These are phyloP conservation scores for Rhynchonycteris naso DNA, from an alignment of 2,797 vertebrate genomes.

Conservation along the genomic window DNA sequence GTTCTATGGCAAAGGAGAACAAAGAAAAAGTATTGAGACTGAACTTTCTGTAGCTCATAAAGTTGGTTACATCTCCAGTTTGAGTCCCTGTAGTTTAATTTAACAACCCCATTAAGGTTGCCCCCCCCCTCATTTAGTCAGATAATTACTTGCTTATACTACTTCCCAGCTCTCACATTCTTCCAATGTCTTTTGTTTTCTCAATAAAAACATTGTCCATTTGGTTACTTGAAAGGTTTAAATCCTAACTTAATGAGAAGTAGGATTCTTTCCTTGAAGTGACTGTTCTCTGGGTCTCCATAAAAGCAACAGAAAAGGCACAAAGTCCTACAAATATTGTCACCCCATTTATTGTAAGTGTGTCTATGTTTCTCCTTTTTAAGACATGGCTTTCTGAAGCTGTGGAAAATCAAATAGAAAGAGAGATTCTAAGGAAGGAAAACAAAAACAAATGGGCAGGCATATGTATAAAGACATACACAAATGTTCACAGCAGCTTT, in stretches of 20 bases:
- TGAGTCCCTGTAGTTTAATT: conserved; percentile 56
- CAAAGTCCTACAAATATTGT: neutral
- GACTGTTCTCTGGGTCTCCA: neutral
- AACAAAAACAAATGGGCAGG: neutral
- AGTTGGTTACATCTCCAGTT: conserved; percentile 57
- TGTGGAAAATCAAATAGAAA: neutral
- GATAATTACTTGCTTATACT: conserved; percentile 53
- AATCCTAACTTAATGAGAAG: conserved; percentile 26
- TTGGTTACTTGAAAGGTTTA: conserved; percentile 26
- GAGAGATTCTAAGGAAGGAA: neutral
- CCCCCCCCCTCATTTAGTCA: conserved; percentile 35
- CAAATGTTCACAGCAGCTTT: neutral
- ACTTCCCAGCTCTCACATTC: conserved; percentile 2
- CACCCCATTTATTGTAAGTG: neutral
- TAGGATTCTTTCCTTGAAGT: neutral
- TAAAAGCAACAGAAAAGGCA: conserved; percentile 35
- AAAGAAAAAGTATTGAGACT: conserved; percentile 2
- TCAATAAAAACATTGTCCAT: conserved; percentile 12
- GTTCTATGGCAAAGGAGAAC: neutral
- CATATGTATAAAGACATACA: neutral
- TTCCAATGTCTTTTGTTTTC: conserved; percentile 58
- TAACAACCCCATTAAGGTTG: conserved; percentile 10
- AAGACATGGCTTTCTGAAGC: neutral
- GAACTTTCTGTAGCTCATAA: conserved; percentile 43
- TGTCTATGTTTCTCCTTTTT: neutral